Percentiles rank a stretch among this genome's conserved stretches.
phyloP scores from a whole-genome alignment of 2,888 invertebrate genomes.

The Xanthia togata region DNA sequence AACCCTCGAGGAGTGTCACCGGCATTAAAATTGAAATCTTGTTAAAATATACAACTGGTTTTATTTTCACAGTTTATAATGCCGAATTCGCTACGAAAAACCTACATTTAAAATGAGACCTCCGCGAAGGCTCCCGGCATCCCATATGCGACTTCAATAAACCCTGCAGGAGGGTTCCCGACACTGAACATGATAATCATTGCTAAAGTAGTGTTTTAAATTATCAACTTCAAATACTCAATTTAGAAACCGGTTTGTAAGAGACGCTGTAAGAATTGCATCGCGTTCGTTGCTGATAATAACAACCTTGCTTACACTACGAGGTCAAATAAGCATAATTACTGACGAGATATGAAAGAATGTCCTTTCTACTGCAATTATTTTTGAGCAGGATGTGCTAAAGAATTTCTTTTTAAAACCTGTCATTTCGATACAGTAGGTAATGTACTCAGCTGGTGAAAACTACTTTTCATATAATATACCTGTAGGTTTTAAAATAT shows the following conservation, averaged over 20 bases:
- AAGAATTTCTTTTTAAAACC: slow-evolving; percentile 46
- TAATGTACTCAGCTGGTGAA: not conserved
- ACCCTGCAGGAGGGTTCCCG: too few species aligned
- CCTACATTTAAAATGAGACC: too few species aligned
- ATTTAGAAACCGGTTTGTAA: not conserved
- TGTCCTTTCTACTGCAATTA: slow-evolving; percentile 36
- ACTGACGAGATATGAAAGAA: slow-evolving; percentile 21
- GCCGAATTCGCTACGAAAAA: too few species aligned
- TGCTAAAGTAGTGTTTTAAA: not conserved
- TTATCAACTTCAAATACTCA: not conserved
- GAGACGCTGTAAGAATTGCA: not conserved
- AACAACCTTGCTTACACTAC: not conserved
- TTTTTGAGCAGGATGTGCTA: slow-evolving; percentile 40
- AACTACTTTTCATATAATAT: slow-evolving; percentile 8
- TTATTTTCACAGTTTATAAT: too few species aligned
- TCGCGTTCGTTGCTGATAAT: not conserved
- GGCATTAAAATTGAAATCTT: too few species aligned
- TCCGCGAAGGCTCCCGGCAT: too few species aligned
- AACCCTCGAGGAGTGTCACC: too few species aligned
- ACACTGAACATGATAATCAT: not conserved
- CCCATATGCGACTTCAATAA: too few species aligned
- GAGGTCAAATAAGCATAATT: slow-evolving; percentile 11
- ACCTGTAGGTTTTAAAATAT: not conserved
- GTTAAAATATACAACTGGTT: too few species aligned
- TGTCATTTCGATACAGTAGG: not conserved